phyloP scores from a whole-genome alignment of 2,113 vertebrate species.

The Pleuronectes platessa region DNA sequence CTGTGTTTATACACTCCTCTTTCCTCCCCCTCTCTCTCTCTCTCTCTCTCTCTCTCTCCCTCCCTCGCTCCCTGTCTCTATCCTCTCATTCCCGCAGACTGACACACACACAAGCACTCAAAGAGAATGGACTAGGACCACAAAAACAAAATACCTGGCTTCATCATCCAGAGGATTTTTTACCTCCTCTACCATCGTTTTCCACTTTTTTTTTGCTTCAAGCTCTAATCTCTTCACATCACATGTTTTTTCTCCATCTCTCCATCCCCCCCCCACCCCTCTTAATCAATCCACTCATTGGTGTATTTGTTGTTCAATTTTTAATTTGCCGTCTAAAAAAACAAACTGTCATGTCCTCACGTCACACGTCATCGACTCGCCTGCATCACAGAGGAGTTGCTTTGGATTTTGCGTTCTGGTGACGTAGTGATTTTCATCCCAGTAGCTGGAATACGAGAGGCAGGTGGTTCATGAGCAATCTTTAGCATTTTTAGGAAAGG shows the following conservation, averaged over 20 bases:
- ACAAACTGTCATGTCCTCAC: conserved; percentile 24
- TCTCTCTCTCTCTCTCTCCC: conserved; percentile 15
- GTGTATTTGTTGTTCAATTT: conserved; percentile 45
- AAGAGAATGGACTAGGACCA: conserved; percentile 72
- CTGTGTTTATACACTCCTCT: conserved; percentile 63
- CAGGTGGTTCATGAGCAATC: too few relatives aligned
- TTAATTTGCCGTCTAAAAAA: conserved; percentile 22
- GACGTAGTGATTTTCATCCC: conserved; percentile 23
- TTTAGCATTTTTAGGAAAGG: neutral
- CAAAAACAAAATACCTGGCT: conserved; percentile 34
- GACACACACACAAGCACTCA: conserved; percentile 75
- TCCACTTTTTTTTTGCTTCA: conserved; percentile 24
- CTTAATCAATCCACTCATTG: conserved; percentile 46
- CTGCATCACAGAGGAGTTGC: conserved; percentile 36
- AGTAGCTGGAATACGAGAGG: neutral
- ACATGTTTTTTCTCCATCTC: conserved; percentile 20
- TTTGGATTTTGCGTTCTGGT: conserved; percentile 38
- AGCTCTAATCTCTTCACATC: conserved; percentile 6
- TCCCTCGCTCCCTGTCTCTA: conserved; percentile 16
- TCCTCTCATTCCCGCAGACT: conserved; percentile 61
- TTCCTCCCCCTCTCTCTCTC: conserved; percentile 6
- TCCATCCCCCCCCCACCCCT: neutral
- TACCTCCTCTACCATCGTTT: conserved; percentile 33
- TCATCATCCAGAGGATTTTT: conserved; percentile 60
- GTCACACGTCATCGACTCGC: conserved; percentile 27